Evolutionary conservation across 2,113 vertebrate genomes (phyloP), one percentile per base, ranked within the genome.

Genomic region (Perca schrenkii): DNA sequence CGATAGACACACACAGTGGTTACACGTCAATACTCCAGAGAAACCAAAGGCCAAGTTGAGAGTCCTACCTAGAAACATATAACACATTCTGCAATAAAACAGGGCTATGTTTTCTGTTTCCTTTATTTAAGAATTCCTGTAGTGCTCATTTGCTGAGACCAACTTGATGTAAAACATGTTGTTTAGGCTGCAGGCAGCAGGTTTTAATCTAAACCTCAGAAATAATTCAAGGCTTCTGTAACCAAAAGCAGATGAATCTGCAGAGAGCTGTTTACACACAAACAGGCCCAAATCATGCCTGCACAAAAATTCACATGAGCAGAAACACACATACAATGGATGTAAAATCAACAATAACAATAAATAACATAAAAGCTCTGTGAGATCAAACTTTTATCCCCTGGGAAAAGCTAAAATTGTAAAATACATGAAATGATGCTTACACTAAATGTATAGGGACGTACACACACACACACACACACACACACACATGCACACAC

Each of bases 211-310:
- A 28, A 28, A 61, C 53, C 57, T 74, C 22, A 25, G 50, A 82
- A 87, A 86, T 74, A 72, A 74, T 78, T 81, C n/a, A 74, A 4
- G 68, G 57, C 83, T 88, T 72, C 73, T 79, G 79, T 88, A 92
- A 94, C 54, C 58, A 52, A 86, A 91, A 88, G 81, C 92, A 93
- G 89, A 92, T 86, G 89, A 60, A 78, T 75, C 16, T 78, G 49
- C 47, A 57, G 47, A 78, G 65, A 75, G 49, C 66, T 69, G 57
- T 74, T 80, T 74, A n/a, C 79, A 43, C 69, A 82, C 73, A 77
- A 34, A 65, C 31, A 0, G 19, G 53, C 46, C 57, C 69, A 72
- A 50, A 65, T 62, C 13, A 65, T 62, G 19, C 57, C 67, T 31
- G 13, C 22, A 54, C 22, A 71, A 71, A 83, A 50, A 67, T 11